Percentiles rank a stretch among this genome's conserved stretches.
These are phyloP conservation scores for Dendropsophus ebraccatus DNA, from an alignment of 2,113 vertebrate genomes.

Conservation along the genomic window DNA sequence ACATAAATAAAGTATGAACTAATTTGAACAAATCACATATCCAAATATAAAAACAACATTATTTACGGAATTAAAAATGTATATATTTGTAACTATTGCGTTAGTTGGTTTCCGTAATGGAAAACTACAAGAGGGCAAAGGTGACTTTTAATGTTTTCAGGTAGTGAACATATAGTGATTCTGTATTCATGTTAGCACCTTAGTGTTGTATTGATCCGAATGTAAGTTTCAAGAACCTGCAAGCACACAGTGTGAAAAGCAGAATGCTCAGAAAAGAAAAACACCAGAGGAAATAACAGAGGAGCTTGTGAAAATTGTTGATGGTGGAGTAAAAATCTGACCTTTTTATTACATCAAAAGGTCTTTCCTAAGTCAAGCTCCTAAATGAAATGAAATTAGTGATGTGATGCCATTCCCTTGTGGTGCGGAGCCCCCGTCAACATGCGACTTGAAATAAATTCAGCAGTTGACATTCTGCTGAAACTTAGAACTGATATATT, in stretches of 20 bases:
- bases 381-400: constrained; percentile 62
- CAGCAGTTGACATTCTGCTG: constrained; percentile 64
- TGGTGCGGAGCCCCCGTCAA: constrained; percentile 60
- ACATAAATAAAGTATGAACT: constrained; percentile 59
- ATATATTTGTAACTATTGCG: background rate
- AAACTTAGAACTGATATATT: constrained; percentile 65
- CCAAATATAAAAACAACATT: background rate
- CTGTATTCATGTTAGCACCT: constrained; percentile 22
- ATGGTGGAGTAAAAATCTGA: constrained; percentile 28
- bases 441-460: constrained; percentile 66
- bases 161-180: constrained; percentile 10
- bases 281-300: constrained; percentile 17
- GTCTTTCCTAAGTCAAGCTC: constrained; percentile 59
- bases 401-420: constrained; percentile 62
- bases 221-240: background rate
- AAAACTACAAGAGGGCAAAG: background rate
- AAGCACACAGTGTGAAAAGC: constrained; percentile 34
- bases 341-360: constrained; percentile 56
- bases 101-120: background rate
- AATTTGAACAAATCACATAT: constrained; percentile 37
- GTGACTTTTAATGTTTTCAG: background rate
- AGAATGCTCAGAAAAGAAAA: constrained; percentile 9
- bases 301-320: constrained; percentile 44
- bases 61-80: background rate
- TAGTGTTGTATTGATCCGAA: constrained; percentile 23